Base-by-base conservation (phyloP, 2,888 invertebrate species). In the Eristalis arbustorum region DNA sequence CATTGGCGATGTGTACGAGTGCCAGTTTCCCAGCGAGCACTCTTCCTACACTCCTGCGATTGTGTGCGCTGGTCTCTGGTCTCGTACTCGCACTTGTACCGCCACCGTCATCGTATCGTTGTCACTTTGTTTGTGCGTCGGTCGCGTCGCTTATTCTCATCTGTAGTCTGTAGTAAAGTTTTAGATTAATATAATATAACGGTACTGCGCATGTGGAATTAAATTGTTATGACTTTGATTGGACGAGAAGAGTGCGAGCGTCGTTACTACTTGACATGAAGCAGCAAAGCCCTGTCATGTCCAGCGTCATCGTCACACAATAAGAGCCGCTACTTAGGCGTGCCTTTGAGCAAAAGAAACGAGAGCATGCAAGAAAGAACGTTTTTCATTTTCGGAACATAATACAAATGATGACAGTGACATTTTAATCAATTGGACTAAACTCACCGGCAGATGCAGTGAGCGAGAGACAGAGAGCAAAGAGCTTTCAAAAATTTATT, bases 181-280 rank as follows among this genome's bases (percentile, higher is more conserved):
- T n/a, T 69, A 69, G 82, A 78, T 82, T 85, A 80, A 81, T 81
- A 67, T 76, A 74, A 74, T 61, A 74, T 75, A 71, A 74, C 69
- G 67, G 75, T 59, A 82, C 85, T 87, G 87, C 87, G 87, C 87
- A 87, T 87, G 87, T 83, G 78, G 42, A 79, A 78, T 83, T 83
- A 87, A 87, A 87, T 87, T 87, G 78, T 71, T 83, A 78, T 72
- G 75, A 75, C 74, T 87, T 87, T 87, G 87, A 83, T 87, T 83
- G 71, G 71, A 68, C 57, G 78, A 67, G 62, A 18, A 66, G 59
- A 59, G 59, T 28, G 34, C 28, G 49, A 80, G n/a, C 57, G n/a
- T 25, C 1, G 22, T 68, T 62, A 61, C 61, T 66, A 57, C 62
- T 74, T 56, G 18, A 57, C 62, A 69, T 56, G 18, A 80, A 75